Evolutionary conservation across 2,113 vertebrate species (phyloP).

Genomic region (Chlorocebus sabaeus): DNA sequence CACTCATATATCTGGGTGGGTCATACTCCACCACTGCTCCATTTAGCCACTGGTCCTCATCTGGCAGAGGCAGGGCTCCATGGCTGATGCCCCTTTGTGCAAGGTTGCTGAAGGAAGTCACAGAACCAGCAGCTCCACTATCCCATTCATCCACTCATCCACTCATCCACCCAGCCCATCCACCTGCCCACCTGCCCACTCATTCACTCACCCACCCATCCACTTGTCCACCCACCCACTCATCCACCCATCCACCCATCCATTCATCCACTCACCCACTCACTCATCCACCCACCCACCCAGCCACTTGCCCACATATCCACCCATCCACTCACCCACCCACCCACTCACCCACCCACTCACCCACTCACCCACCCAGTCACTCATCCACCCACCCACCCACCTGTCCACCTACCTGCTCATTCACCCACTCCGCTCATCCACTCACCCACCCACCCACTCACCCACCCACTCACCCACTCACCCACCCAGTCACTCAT

Average conservation of each 20-base stretch:
- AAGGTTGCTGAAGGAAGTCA: background rate
- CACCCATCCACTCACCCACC: fast-evolving
- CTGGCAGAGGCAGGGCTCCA: background rate
- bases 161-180: background rate
- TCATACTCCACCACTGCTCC: fast-evolving
- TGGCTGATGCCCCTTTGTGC: fast-evolving
- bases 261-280: background rate
- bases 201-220: background rate
- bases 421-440: too few species aligned
- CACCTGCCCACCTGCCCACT: fast-evolving
- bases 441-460: fast-evolving
- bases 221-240: background rate
- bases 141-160: too few species aligned
- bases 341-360: fast-evolving
- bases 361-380: too few species aligned
- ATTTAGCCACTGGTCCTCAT: fast-evolving
- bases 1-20: background rate
- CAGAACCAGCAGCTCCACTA: fast-evolving
- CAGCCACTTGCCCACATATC: background rate
- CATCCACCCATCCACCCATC: background rate
- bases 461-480: fast-evolving
- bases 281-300: fast-evolving
- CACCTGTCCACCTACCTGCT: background rate
- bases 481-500: fast-evolving
- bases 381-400: fast-evolving